A percentile compares a stretch with the other conserved stretches of the same genome.
phyloP scores from a whole-genome alignment of 2,797 vertebrate species.

The Sebastes minor region DNA sequence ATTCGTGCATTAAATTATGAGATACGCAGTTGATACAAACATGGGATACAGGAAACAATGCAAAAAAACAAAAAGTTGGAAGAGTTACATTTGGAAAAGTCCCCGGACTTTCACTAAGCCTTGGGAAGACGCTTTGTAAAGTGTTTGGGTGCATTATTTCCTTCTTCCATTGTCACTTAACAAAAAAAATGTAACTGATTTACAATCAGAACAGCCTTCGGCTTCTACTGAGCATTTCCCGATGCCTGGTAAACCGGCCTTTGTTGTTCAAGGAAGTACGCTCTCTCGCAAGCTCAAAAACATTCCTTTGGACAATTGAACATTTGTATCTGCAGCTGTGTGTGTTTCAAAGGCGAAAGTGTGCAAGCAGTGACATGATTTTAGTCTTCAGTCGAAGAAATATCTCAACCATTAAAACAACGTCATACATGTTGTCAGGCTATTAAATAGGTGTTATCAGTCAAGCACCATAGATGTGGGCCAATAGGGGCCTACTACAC shows the following conservation, averaged over 20 bases:
- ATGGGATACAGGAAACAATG: not conserved
- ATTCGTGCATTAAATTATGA: not conserved
- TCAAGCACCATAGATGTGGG: too few species aligned
- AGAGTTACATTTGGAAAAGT: not conserved
- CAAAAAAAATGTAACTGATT: conserved; percentile 15
- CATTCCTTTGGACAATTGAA: conserved; percentile 54
- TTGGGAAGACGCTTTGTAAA: not conserved
- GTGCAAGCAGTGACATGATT: not conserved
- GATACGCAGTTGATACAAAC: not conserved
- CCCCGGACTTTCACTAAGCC: not conserved
- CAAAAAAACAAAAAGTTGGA: not conserved
- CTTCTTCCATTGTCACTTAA: not conserved
- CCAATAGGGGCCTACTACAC: too few species aligned
- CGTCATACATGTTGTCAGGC: not conserved
- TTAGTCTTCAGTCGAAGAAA: not conserved
- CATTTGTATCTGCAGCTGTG: conserved; percentile 31
- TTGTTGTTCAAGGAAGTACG: conserved; percentile 57
- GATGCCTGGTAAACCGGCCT: conserved; percentile 28
- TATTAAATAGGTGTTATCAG: too few species aligned
- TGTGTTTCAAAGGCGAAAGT: conserved; percentile 26
- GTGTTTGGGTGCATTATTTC: not conserved
- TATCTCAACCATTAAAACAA: not conserved
- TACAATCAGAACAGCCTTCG: conserved; percentile 27
- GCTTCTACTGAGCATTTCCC: conserved; percentile 34
- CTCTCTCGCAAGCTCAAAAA: conserved; percentile 28